Evolutionary conservation across 2,797 vertebrate genomes (phyloP).

Genomic region (Odontamblyopus rebecca): DNA sequence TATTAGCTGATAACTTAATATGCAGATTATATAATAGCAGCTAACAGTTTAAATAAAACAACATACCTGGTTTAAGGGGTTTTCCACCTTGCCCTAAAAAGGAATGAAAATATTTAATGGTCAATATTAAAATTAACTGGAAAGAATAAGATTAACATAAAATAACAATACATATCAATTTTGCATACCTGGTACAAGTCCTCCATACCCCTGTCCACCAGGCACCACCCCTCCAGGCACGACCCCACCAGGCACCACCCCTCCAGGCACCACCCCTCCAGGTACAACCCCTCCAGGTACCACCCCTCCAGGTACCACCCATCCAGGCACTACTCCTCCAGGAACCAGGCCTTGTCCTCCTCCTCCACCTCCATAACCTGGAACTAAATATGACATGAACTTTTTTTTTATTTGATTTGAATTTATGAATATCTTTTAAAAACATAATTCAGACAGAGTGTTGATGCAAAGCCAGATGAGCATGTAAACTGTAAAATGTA

Average conservation of each 20-base stretch:
- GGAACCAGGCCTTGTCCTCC: constrained; percentile 61
- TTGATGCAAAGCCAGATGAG: constrained; percentile 21
- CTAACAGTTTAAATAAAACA: neutral
- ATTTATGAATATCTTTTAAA: neutral
- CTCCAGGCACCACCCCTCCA: constrained; percentile 58
- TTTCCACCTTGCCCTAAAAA: constrained; percentile 70
- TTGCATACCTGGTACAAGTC: constrained; percentile 68
- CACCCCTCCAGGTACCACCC: constrained; percentile 59
- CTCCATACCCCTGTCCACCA: constrained; percentile 60
- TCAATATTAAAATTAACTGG: neutral
- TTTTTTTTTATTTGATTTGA: neutral
- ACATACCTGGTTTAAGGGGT: constrained; percentile 64
- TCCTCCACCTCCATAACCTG: constrained; percentile 63
- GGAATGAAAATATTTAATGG: neutral
- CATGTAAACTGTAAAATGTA: constrained; percentile 6
- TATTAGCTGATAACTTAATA: too few species aligned
- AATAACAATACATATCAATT: neutral
- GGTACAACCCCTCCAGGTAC: constrained; percentile 64
- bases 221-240: constrained; percentile 56
- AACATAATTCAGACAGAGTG: neutral
- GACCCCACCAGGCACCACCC: constrained; percentile 50
- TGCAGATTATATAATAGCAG: too few species aligned
- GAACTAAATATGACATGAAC: constrained; percentile 15
- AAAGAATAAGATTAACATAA: neutral
- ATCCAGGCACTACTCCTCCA: constrained; percentile 57